These are phyloP conservation scores for Orchesella cincta DNA, from an alignment of 1,140 invertebrate genomes.

Conservation along the genomic window DNA sequence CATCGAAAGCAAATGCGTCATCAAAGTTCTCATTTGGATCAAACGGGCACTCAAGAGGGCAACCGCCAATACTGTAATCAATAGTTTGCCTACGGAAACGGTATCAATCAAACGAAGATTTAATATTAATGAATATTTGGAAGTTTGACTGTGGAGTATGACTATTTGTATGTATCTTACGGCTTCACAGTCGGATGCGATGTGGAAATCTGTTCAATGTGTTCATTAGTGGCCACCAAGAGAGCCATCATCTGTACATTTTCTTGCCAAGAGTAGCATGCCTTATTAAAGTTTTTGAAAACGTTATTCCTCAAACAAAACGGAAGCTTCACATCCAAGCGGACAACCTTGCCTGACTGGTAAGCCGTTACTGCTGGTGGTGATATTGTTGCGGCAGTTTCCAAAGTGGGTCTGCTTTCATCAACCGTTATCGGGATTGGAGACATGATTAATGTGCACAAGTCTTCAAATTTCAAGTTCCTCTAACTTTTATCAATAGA, in stretches of 20 bases:
- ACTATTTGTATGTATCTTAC: no score
- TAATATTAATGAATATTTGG: no score
- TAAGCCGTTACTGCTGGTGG: neutral
- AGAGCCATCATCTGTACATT: neutral
- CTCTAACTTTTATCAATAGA: no score
- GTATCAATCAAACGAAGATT: neutral
- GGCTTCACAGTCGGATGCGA: no score
- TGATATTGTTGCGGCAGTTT: no score
- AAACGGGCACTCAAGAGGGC: slow-evolving; percentile 50
- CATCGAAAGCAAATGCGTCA: slow-evolving; percentile 5
- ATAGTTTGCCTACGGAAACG: neutral
- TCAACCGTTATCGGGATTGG: no score
- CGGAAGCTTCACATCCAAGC: neutral
- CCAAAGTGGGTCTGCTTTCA: no score
- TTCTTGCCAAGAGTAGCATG: neutral
- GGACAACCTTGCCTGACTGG: neutral
- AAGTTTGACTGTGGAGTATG: no score
- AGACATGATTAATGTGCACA: no score
- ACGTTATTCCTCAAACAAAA: neutral
- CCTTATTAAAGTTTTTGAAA: neutral
- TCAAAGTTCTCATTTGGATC: slow-evolving; percentile 50
- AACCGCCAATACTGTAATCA: slow-evolving; percentile 37
- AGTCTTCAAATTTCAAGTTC: no score
- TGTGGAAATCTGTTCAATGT: no score
- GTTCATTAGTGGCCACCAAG: neutral